Evolutionary conservation across 2,797 vertebrate species (phyloP), one percentile per base, ranked within the genome.

Genomic region (Diplodus puntazzo): DNA sequence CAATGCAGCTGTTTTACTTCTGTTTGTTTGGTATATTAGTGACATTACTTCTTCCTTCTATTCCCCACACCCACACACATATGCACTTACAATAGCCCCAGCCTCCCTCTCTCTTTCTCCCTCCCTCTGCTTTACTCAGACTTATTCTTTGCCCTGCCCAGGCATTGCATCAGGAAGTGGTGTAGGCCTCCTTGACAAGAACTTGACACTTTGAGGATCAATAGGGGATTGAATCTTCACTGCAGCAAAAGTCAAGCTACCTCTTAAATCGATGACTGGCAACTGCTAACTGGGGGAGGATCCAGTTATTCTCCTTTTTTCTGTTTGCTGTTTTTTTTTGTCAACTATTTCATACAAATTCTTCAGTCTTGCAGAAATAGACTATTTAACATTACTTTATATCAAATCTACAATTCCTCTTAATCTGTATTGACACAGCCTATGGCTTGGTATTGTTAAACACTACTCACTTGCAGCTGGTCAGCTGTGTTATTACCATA

Each of bases 191-290:
- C 23, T 77, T 93, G 90, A 92, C 86, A 90, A 85, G 82, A 90
- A 83, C 75, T 53, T 87, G 81, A 89, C 88, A 88, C 84, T 70
- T 59, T 64, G 25, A 43, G 65, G 85, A 90, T 93, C 90, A 82
- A 91, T 92, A 86, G 39, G 43, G 64, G 79, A 90, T 92, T 93
- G 86, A 90, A 91, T 92, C 85, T 86, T 92, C 83, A 84, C 86
- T 82, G 88, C 79, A 83, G 69, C 89, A 88, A 88, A 90, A 83
- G 80, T 85, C 82, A 84, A 80, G 68, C 61, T 82, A 65, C 77
- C 60, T 80, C 73, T 81, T 76, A 78, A 89, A 91, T 91, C 85
- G 50, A 90, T 92, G 81, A 84, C 77, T 82, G 83, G 61, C 82
- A 87, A 73, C 79, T 79, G 76, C 85, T 81, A 89, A 89, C 75